Conservation (phyloP, 2,797 vertebrate species). For the Selene dorsalis region DNA sequence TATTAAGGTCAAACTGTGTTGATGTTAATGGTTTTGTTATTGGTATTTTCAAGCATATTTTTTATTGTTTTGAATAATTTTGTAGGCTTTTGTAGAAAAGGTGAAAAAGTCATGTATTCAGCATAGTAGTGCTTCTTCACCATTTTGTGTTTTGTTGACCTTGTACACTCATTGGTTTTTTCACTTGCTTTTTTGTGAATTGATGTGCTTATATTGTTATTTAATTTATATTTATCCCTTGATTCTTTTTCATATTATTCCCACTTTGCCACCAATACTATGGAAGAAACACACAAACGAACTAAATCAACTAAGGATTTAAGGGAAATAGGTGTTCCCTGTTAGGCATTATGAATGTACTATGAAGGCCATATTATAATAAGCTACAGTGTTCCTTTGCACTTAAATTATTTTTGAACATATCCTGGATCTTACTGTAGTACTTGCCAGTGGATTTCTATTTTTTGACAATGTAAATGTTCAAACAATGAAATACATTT, state of each 20-base stretch:
- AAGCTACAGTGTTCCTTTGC: slow-evolving; percentile 67
- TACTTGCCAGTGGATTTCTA: slow-evolving; percentile 59
- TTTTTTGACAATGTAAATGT: slow-evolving; percentile 57
- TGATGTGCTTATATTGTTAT: slow-evolving; percentile 35
- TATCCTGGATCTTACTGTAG: slow-evolving; percentile 60
- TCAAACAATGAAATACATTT: slow-evolving; percentile 16
- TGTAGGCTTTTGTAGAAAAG: slow-evolving; percentile 48
- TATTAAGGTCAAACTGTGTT: slow-evolving; percentile 20
- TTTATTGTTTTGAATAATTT: slow-evolving; percentile 38
- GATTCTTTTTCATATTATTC: background rate
- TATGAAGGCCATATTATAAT: slow-evolving; percentile 68
- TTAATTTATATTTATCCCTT: slow-evolving; percentile 28
- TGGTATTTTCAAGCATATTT: slow-evolving; percentile 36
- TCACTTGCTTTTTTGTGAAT: slow-evolving; percentile 35
- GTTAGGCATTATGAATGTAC: slow-evolving; percentile 74
- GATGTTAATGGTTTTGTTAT: slow-evolving; percentile 50
- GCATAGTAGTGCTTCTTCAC: background rate
- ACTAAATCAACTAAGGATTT: slow-evolving; percentile 31
- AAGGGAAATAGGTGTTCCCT: slow-evolving; percentile 31
- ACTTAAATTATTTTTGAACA: slow-evolving; percentile 67
- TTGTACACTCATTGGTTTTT: slow-evolving; percentile 9
- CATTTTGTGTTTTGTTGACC: slow-evolving; percentile 12
- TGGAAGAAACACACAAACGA: background rate
- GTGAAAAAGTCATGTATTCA: slow-evolving; percentile 9
- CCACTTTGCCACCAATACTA: background rate